Evolutionary conservation across 2,888 invertebrate genomes (phyloP).

Genomic region (Belgica antarctica): DNA sequence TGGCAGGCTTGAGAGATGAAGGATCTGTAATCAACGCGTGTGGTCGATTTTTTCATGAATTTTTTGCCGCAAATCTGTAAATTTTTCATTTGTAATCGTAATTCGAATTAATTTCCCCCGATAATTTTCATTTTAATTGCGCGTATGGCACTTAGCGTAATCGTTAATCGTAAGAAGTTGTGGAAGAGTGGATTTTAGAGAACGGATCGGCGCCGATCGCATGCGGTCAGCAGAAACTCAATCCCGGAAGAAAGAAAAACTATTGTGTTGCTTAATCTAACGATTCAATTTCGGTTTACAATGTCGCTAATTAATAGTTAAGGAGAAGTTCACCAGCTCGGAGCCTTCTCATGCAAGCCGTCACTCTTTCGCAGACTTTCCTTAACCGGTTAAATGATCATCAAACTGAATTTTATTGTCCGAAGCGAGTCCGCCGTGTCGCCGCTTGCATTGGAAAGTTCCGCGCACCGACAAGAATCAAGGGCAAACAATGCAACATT

Average conservation of each 20-base stretch:
- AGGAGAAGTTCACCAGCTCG: background rate
- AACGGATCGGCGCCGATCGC: no score
- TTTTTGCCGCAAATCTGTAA: no score
- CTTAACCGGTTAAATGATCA: no score
- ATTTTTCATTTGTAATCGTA: background rate
- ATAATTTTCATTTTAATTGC: constrained; percentile 9
- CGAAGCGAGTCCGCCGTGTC: no score
- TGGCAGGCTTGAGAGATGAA: background rate
- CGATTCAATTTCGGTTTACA: background rate
- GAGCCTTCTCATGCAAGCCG: no score
- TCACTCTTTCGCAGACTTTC: no score
- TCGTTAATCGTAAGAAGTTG: constrained; percentile 7
- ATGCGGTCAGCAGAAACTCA: background rate
- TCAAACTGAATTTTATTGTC: no score
- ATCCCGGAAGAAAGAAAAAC: no score
- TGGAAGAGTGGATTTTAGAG: constrained; percentile 6
- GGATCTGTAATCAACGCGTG: background rate
- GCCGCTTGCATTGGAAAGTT: no score
- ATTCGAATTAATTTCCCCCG: constrained; percentile 26
- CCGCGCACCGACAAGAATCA: no score
- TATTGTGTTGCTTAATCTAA: constrained; percentile 21
- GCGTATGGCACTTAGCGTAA: constrained; percentile 5
- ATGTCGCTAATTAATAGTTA: background rate
- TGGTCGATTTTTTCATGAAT: background rate
- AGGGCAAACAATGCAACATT: no score